Base-by-base conservation (phyloP, 2,888 invertebrate genomes). In the Phaonia tiefii region DNA sequence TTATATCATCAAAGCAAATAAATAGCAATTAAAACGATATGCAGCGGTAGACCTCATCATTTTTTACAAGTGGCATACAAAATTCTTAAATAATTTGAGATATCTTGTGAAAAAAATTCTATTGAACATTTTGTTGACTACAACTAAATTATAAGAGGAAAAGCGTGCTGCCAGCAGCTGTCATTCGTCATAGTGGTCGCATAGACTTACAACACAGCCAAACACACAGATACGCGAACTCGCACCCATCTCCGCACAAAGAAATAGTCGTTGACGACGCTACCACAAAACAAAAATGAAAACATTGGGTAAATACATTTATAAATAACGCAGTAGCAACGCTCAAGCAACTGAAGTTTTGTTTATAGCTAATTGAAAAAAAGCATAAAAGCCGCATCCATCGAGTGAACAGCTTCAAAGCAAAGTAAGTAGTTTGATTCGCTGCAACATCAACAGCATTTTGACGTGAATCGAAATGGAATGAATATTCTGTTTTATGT, bases 81-180 rank as follows among this genome's bases (percentile, higher is more conserved):
- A 78, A 22, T n/a, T 49, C 20, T 22, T 46, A 63, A 75, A 22
- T n/a, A 49, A 20, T 31, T 39, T 46, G 11, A 15, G 37, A 72
- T n/a, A 31, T 44, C 5, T 44, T 17, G 20, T 1, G 8, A 10
- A 10, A 39, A 56, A 69, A 69, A 49, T n/a, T 11, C 46, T 17
- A 3, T 13, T 44, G 13, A 11, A 72, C 56, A 37, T 42, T 42
- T 70, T 60, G 44, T 44, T 70, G 22, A 39, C 22, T 17, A 42
- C 46, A 65, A 67, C 44, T 20, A 74, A 4, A 54, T 67, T 49
- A n/a, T 67, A 22, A 15, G 42, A 74, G n/a, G 66, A 77, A 69
- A 78, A 75, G 81, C 78, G 78, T 81, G 81, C 65, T 44, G 73
- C 75, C 13, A 44, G 80, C 81, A 75, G 81, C 81, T 81, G 80